A percentile compares a stretch with the other conserved stretches of the same genome.
Conservation (phyloP, 2,113 vertebrate species). For the Indicator maculatus region DNA sequence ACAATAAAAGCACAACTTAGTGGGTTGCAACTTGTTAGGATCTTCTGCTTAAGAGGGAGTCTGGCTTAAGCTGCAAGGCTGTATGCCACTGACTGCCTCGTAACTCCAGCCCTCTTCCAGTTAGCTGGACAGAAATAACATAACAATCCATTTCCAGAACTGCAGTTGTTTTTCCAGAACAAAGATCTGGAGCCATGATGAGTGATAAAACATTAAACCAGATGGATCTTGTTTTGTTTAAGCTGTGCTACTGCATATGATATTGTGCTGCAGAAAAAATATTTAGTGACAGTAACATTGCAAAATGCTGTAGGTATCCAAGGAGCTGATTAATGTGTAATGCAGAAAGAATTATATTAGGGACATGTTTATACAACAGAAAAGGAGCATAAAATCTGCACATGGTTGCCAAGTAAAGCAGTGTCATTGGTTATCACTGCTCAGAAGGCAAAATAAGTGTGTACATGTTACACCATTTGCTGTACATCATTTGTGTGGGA, state of each 20-base stretch:
- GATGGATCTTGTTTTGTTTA: slow-evolving; percentile 16
- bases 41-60: neutral
- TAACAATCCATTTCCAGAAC: slow-evolving; percentile 40
- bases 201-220: slow-evolving; percentile 23
- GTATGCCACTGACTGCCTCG: neutral
- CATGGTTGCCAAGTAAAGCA: neutral
- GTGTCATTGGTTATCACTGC: neutral
- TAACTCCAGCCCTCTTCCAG: slow-evolving; percentile 59
- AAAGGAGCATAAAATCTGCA: neutral
- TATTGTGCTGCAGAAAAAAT: neutral
- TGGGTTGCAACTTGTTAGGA: neutral
- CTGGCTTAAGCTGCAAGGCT: slow-evolving; percentile 5
- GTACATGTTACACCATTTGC: neutral
- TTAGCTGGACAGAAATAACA: slow-evolving; percentile 62
- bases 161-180: slow-evolving; percentile 41
- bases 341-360: neutral
- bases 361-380: neutral
- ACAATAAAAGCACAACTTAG: neutral
- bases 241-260: neutral
- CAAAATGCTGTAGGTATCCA: neutral
- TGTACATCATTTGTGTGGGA: neutral
- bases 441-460: neutral
- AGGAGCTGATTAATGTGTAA: neutral
- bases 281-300: neutral
- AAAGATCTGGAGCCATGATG: neutral